These are phyloP conservation scores for Onchidella celtica DNA, from an alignment of 2,888 invertebrate species.

Conservation along the genomic window DNA sequence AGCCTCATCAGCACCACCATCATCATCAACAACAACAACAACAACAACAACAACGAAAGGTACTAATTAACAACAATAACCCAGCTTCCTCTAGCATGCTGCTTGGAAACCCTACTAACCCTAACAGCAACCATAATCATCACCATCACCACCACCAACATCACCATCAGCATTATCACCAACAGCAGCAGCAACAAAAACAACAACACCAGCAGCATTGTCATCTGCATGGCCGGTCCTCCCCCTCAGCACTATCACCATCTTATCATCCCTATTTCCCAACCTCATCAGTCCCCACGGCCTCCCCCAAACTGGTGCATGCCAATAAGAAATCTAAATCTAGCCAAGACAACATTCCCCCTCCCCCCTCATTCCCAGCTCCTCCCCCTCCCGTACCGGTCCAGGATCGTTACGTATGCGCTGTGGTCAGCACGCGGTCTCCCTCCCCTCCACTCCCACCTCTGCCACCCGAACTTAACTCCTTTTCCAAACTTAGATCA, in stretches of 20 bases:
- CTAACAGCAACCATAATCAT: not conserved
- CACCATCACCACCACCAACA: no score
- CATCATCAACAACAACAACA: conserved; percentile 11
- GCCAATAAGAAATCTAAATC: no score
- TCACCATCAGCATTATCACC: no score
- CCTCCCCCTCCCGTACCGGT: not conserved
- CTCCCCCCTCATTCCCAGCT: not conserved
- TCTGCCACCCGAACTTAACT: no score
- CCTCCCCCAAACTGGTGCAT: no score
- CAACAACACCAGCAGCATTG: not conserved
- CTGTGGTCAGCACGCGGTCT: no score
- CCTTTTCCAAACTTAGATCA: no score
- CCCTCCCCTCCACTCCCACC: no score
- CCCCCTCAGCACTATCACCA: not conserved
- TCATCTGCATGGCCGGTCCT: not conserved
- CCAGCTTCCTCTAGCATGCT: not conserved
- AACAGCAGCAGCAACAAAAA: no score
- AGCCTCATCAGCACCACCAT: not conserved
- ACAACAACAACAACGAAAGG: not conserved
- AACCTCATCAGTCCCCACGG: not conserved
- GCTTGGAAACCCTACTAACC: not conserved
- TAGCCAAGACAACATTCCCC: not conserved
- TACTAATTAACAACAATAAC: not conserved
- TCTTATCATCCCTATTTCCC: not conserved
- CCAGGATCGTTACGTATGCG: no score